phyloP scores from a whole-genome alignment of 2,888 invertebrate species.

The Zygogramma bicolorata region DNA sequence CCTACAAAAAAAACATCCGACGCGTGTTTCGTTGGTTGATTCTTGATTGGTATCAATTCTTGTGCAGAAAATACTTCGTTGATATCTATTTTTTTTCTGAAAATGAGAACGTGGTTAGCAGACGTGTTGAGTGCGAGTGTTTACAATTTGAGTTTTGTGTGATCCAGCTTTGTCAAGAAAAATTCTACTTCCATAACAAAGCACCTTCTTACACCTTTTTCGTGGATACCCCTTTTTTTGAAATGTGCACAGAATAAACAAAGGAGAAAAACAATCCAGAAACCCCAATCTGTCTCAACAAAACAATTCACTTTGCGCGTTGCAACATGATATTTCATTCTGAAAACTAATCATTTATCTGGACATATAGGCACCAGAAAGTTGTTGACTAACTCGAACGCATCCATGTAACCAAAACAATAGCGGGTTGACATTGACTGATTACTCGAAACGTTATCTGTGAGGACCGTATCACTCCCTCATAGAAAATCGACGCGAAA shows the following conservation, averaged over 20 bases:
- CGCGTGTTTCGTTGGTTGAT: too few relatives aligned
- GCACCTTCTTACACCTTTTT: too few relatives aligned
- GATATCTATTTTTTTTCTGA: too few relatives aligned
- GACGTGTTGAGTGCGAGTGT: too few relatives aligned
- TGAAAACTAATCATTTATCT: conserved; percentile 40
- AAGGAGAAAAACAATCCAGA: neutral
- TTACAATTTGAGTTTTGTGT: too few relatives aligned
- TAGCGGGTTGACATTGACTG: conserved; percentile 56
- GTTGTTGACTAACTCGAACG: conserved; percentile 48
- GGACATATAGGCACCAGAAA: conserved; percentile 51
- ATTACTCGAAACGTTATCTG: conserved; percentile 53
- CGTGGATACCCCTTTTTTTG: neutral
- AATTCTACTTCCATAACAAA: too few relatives aligned
- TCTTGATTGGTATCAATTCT: too few relatives aligned
- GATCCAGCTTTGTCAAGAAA: too few relatives aligned
- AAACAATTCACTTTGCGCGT: conserved; percentile 1
- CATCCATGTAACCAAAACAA: conserved; percentile 55
- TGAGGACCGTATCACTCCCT: conserved; percentile 50
- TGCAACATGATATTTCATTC: conserved; percentile 19
- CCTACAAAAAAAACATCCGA: too few relatives aligned
- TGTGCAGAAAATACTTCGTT: too few relatives aligned
- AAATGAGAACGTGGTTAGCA: too few relatives aligned
- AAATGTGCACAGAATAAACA: neutral
- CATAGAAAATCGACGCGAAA: conserved; percentile 48
- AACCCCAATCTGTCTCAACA: neutral